Conservation (phyloP, 2,797 vertebrate genomes). For the Gambusia yucatana region DNA sequence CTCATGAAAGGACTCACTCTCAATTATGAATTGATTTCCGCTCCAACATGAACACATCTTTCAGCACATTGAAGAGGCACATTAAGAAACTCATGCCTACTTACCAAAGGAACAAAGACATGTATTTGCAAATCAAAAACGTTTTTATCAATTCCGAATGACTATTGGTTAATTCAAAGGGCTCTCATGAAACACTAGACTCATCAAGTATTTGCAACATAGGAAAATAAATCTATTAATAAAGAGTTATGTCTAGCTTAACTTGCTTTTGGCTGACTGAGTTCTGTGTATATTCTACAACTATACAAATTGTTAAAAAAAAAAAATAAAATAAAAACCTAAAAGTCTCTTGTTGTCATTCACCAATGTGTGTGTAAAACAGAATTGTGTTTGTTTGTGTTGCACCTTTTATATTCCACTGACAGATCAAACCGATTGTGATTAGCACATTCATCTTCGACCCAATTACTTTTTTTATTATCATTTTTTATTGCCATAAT, state of each 20-base stretch:
- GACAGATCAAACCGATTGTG: slow-evolving; percentile 50
- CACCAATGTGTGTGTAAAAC: slow-evolving; percentile 36
- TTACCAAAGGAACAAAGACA: slow-evolving; percentile 11
- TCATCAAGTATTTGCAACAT: slow-evolving; percentile 6
- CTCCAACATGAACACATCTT: slow-evolving; percentile 21
- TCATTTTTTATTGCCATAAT: background rate
- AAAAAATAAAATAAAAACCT: slow-evolving; percentile 8
- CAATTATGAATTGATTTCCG: slow-evolving; percentile 52
- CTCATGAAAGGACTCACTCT: slow-evolving; percentile 10
- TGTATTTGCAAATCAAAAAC: background rate
- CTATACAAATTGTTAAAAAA: slow-evolving; percentile 10
- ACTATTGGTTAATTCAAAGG: slow-evolving; percentile 11
- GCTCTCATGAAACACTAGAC: slow-evolving; percentile 16
- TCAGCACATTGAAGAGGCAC: slow-evolving; percentile 10
- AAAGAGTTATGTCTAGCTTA: slow-evolving; percentile 8
- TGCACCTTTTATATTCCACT: slow-evolving; percentile 34
- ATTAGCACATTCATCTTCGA: background rate
- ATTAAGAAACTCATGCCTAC: slow-evolving; percentile 11
- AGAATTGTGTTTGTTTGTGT: slow-evolving; percentile 55
- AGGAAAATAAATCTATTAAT: slow-evolving; percentile 3
- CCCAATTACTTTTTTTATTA: background rate
- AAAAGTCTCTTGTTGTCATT: slow-evolving; percentile 40
- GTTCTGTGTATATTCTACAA: slow-evolving; percentile 11
- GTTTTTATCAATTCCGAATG: slow-evolving; percentile 32
- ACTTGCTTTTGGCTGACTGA: slow-evolving; percentile 35